Conservation (phyloP, 2,888 invertebrate genomes). For the Germaria angustata region DNA sequence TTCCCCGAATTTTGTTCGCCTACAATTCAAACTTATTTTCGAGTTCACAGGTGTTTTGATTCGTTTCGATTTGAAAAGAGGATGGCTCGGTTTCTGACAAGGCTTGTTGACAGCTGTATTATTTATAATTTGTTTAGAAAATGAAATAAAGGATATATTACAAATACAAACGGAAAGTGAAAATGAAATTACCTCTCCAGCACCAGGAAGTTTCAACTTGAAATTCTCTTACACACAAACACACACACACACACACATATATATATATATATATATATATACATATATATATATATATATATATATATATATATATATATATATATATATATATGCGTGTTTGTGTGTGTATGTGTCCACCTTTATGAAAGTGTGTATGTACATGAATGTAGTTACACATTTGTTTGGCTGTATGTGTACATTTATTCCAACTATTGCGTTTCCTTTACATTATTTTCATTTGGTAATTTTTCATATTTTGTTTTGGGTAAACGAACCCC, state of each 20-base stretch:
- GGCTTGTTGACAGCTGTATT: background rate
- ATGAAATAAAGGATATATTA: background rate
- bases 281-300: too few relatives aligned
- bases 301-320: too few relatives aligned
- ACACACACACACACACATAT: too few relatives aligned
- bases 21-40: background rate
- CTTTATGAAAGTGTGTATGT: too few relatives aligned
- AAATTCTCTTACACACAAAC: too few relatives aligned
- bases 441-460: background rate
- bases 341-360: too few relatives aligned
- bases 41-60: conserved; percentile 54
- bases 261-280: background rate
- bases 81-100: background rate
- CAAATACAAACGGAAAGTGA: background rate
- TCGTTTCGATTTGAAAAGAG: conserved; percentile 15
- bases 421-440: too few relatives aligned
- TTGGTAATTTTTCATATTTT: background rate
- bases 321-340: too few relatives aligned
- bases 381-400: too few relatives aligned
- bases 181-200: background rate
- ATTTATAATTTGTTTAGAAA: background rate
- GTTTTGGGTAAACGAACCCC: conserved; percentile 2
- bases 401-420: too few relatives aligned
- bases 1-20: background rate
- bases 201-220: background rate